Conservation (phyloP, 2,888 invertebrate genomes). For the Blera fallax region DNA sequence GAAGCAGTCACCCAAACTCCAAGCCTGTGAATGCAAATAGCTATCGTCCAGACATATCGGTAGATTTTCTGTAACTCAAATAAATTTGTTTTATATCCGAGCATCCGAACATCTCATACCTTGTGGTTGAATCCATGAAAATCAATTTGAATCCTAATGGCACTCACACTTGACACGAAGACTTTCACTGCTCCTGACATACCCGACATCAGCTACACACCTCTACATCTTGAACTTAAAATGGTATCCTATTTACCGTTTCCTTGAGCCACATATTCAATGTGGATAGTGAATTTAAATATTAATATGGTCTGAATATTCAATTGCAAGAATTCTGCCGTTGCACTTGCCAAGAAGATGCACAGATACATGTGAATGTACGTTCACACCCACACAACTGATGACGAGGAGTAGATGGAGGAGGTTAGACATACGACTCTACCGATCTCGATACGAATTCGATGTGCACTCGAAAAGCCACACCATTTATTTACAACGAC, state of each 20-base stretch:
- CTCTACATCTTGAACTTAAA: constrained; percentile 47
- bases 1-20: too few relatives aligned
- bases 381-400: too few relatives aligned
- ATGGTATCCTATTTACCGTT: constrained; percentile 49
- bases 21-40: not conserved
- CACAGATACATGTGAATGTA: too few relatives aligned
- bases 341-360: constrained; percentile 22
- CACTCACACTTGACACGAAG: constrained; percentile 42
- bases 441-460: constrained; percentile 47
- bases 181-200: constrained; percentile 53
- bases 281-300: constrained; percentile 65
- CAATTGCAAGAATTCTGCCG: constrained; percentile 60
- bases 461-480: constrained; percentile 64
- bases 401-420: too few relatives aligned
- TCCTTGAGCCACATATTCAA: constrained; percentile 66
- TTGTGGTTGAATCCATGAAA: not conserved
- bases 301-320: constrained; percentile 69
- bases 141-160: constrained; percentile 36
- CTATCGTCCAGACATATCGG: not conserved
- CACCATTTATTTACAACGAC: constrained; percentile 70
- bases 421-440: not conserved
- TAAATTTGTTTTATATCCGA: constrained; percentile 44
- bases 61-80: constrained; percentile 13
- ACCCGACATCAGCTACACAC: constrained; percentile 24
- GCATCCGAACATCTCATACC: not conserved